Base-by-base conservation (phyloP, 2,888 invertebrate species). In the Acanthococcus lagerstroemiae region DNA sequence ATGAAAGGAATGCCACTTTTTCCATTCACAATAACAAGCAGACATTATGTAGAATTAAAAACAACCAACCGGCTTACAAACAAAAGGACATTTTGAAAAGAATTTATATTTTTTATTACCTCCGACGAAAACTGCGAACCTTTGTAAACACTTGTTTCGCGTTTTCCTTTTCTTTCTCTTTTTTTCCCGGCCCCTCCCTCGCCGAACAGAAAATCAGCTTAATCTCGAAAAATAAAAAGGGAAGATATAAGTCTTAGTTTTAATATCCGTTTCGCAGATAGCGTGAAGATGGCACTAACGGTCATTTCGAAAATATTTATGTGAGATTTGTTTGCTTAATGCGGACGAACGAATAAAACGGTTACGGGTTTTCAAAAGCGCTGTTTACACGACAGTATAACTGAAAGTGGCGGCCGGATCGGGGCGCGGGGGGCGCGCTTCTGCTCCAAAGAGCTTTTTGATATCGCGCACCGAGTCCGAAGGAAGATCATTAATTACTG, bases 301-400 rank as follows among this genome's bases (percentile, higher is more conserved):
- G 56, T 56, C 56, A 56, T 37, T 56, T 30, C 22, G 56, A 56
- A 56, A 37, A 56, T 56, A 56, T 56, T 56, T 56, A 56, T 19
- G 30, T 30, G 56, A 37, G 37, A 37, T 37, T 37, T 37, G 37
- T 30, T 12, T 30, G 37, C 12, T 30, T 30, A 54, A 54, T 54
- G 27, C 27, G 54, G 27, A 54, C 26, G 27, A 54, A 54, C 54
- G 27, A 54, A 54, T 54, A 54, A 54, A 54, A 54, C n/a, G 54
- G 54, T 25, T 54, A 54, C 54, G 24, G 46, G 21, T 21, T 50
- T 27, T 50, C 22, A n/a, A n/a, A n/a, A n/a, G n/a, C n/a, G n/a
- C n/a, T n/a, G n/a, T n/a, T n/a, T n/a, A n/a, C n/a, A n/a, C n/a
- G n/a, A n/a, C n/a, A n/a, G n/a, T n/a, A n/a, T n/a, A n/a, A n/a